phyloP scores from a whole-genome alignment of 1,140 invertebrate species.

The Brachionus sp. region DNA sequence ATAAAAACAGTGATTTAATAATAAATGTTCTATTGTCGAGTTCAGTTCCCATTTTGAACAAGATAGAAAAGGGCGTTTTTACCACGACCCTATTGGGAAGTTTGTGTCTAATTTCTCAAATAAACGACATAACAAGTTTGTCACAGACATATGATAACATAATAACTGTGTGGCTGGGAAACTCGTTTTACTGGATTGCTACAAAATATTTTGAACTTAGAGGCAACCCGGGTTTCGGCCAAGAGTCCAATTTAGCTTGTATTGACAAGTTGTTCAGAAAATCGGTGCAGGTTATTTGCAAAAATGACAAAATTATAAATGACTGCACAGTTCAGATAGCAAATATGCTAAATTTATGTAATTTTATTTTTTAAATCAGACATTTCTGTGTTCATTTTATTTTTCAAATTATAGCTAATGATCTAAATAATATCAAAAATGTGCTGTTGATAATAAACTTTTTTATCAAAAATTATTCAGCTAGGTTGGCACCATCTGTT shows the following conservation, averaged over 20 bases:
- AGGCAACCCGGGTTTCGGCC: neutral
- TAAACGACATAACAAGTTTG: neutral
- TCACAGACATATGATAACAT: neutral
- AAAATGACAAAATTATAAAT: neutral
- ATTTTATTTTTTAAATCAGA: neutral
- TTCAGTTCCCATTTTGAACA: neutral
- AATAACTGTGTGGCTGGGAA: neutral
- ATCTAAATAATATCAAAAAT: neutral
- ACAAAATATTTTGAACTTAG: neutral
- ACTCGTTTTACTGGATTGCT: neutral
- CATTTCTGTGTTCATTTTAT: neutral
- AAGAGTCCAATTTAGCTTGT: neutral
- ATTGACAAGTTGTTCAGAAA: neutral
- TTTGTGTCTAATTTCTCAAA: neutral
- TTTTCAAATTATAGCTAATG: neutral
- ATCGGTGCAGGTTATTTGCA: neutral
- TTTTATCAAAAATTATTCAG: slow-evolving; percentile 19
- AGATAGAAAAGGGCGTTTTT: slow-evolving; percentile 27
- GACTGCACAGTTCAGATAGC: neutral
- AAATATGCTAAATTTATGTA: slow-evolving; percentile 20
- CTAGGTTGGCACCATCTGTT: neutral
- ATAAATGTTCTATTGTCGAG: neutral
- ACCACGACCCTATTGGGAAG: neutral
- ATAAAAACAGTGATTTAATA: slow-evolving; percentile 20
- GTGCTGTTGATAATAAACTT: slow-evolving; percentile 14